Conservation (phyloP, 2,113 vertebrate genomes). For the Clupea harengus region DNA sequence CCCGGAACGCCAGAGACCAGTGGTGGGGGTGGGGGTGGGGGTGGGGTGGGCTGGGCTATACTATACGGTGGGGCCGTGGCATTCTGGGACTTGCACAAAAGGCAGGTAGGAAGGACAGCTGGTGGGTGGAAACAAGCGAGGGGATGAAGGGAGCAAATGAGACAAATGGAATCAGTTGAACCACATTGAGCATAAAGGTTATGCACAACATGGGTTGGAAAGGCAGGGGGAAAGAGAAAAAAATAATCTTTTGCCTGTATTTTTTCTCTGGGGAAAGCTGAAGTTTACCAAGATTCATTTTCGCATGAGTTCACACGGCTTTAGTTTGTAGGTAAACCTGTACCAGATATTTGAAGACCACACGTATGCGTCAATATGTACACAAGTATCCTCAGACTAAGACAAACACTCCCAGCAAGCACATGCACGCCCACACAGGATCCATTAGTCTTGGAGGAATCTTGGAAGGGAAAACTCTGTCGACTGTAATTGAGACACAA, state of each 20-base stretch:
- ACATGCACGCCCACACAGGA: neutral
- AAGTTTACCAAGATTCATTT: constrained; percentile 40
- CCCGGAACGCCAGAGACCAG: constrained; percentile 62
- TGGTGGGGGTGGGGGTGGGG: neutral
- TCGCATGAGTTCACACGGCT: constrained; percentile 36
- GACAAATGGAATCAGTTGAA: constrained; percentile 63
- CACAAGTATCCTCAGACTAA: constrained; percentile 7
- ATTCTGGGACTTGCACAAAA: constrained; percentile 65
- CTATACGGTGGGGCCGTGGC: constrained; percentile 61
- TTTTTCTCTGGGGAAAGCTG: constrained; percentile 35
- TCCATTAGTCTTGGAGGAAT: neutral
- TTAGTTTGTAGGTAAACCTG: constrained; percentile 28
- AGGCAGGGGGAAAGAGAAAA: constrained; percentile 19
- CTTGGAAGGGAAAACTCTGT: neutral
- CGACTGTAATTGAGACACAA: constrained; percentile 43
- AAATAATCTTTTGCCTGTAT: constrained; percentile 31
- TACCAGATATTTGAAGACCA: constrained; percentile 25
- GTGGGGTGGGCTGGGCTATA: constrained; percentile 50
- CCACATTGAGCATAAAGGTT: constrained; percentile 62
- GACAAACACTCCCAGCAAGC: neutral
- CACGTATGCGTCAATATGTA: neutral
- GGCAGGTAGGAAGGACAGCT: constrained; percentile 24
- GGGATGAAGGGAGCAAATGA: constrained; percentile 31
- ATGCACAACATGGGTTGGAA: constrained; percentile 32
- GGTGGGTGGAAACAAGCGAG: neutral